Evolutionary conservation across 2,113 vertebrate species (phyloP).

Genomic region (Talpa occidentalis): DNA sequence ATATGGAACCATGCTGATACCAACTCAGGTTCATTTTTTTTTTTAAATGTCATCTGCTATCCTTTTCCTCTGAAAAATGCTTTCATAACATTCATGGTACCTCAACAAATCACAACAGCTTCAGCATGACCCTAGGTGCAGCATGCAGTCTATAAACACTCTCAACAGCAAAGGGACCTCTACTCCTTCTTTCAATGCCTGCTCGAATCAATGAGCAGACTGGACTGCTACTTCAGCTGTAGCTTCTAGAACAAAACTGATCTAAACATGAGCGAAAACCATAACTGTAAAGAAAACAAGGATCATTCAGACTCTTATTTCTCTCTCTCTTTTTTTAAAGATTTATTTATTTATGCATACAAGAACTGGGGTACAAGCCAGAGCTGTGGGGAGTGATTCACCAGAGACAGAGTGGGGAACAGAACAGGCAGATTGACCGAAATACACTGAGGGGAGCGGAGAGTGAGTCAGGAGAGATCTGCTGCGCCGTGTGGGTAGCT

Average conservation of each 20-base stretch:
- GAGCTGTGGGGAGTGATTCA: no score
- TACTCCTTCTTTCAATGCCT: not conserved
- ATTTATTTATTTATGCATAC: no score
- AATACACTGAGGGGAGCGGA: no score
- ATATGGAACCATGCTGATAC: not conserved
- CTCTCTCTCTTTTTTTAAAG: no score
- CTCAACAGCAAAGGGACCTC: not conserved
- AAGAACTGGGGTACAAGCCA: no score
- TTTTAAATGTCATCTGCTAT: not conserved
- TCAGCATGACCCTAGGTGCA: constrained; percentile 2
- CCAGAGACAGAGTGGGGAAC: no score
- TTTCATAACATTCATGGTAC: not conserved
- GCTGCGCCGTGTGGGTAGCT: no score
- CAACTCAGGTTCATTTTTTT: not conserved
- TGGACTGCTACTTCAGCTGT: not conserved
- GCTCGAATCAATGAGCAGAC: not conserved
- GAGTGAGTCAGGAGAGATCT: no score
- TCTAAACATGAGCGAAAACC: not conserved
- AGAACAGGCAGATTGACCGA: no score
- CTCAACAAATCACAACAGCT: not conserved
- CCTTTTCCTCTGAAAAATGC: not conserved
- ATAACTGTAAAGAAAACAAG: constrained; percentile 6
- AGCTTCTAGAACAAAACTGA: constrained; percentile 6
- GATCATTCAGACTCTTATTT: not conserved
- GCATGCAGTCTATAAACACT: not conserved